Conservation (phyloP, 2,113 vertebrate genomes). For the Casuarius casuarius region DNA sequence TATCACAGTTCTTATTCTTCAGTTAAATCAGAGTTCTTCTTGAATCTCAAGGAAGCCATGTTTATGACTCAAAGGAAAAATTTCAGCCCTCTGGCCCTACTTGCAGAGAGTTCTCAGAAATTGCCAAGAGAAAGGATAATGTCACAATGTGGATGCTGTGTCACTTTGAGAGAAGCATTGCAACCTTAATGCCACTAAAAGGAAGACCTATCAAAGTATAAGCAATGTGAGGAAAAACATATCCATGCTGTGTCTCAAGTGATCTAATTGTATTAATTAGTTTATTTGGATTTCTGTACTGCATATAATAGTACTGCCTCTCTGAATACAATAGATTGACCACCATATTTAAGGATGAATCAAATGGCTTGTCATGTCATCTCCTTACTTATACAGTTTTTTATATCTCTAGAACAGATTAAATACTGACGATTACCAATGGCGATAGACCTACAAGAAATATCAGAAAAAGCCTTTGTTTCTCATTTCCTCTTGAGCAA, state of each 20-base stretch:
- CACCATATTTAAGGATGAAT: background rate
- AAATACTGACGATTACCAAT: background rate
- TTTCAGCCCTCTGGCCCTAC: background rate
- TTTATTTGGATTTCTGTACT: background rate
- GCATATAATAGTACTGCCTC: background rate
- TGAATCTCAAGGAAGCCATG: background rate
- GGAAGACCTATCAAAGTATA: background rate
- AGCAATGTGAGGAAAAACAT: background rate
- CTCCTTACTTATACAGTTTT: background rate
- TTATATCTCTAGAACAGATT: background rate
- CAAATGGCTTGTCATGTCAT: background rate
- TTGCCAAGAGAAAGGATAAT: background rate
- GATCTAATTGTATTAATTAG: background rate
- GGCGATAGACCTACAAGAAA: background rate
- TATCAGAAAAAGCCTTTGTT: background rate
- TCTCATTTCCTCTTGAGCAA: background rate
- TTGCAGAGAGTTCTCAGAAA: background rate
- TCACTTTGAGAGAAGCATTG: background rate
- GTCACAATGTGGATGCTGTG: background rate
- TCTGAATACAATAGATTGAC: background rate
- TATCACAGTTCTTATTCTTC: background rate
- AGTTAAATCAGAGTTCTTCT: background rate
- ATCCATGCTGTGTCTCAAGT: background rate
- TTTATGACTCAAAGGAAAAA: background rate
- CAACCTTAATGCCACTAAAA: background rate